Base-by-base conservation (phyloP, 1,140 invertebrate genomes). In the Campoletis sonorensis region DNA sequence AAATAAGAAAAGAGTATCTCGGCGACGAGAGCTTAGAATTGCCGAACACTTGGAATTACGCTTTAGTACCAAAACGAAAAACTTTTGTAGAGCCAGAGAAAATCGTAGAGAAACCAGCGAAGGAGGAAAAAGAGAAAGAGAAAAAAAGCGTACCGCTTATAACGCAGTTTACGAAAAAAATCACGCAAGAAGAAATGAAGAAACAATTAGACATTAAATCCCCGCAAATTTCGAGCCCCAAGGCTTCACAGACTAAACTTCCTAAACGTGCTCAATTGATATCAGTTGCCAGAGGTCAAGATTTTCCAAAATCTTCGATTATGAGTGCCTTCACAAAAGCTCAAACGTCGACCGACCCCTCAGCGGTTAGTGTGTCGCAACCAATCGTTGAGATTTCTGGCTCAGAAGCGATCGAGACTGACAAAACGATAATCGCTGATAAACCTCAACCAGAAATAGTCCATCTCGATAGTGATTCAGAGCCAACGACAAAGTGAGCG, bases 1-100 rank as follows among this genome's bases (percentile, higher is more conserved):
- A 94, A 4, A 83, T 94, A 8, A 87, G 93, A 4, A 90, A 94
- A 21, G 92, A 95, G 84, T 95, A 94, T 88, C 7, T 90, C 0
- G 90, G 92, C 0, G 86, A 95, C 0, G 85, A 87, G 26, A 91
- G 94, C 13, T 82, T 95, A 0, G 84, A 89, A 1, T 77, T 94
- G 27, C 92, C 93, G 2, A 95, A 95, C 85, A 86, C 88, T 11
- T 94, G 93, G 94, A 85, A 81, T 4, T 94, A 94, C 70, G 90
- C 83, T 13, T 82, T 94, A 1, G 88, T 85, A 3, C 92, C 93
- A 0, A 92, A 91, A 80, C 81, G 81, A 8, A 88, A 84, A 27
- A 86, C 33, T 7, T 8, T 75, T 3, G 82, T 33, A 33, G 80
- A 81, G 23, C 5, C 37, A 0, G 0, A 30, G 23, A 80, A 85